Base-by-base conservation (phyloP, 2,113 vertebrate genomes). In the Protomyctophum bolini region DNA sequence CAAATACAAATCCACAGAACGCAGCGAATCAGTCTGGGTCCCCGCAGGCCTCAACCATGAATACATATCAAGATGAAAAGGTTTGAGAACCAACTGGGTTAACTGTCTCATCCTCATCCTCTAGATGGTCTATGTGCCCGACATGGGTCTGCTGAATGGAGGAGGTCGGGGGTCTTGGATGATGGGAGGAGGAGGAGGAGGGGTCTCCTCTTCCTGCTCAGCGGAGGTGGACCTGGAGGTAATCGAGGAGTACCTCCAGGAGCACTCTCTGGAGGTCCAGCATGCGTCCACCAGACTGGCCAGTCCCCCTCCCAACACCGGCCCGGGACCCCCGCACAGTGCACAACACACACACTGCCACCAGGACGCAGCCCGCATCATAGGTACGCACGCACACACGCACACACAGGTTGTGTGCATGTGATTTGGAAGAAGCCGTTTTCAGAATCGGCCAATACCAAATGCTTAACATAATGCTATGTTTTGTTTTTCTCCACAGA, bases 161-260 rank as follows among this genome's bases (percentile, higher is more conserved):
- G 61, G 64, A 8, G 12, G 11, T 9, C 73, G 79, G 0, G 79
- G 64, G 3, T 8, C 63, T 58, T 91, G 90, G 90, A 33, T 33
- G 33, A 33, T 62, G 50, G 62, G 51, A 12, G 51, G 33, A 9
- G 41, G 57, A 6, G 80, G 70, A 6, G 78, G 68, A 68, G 79
- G 4, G 12, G 71, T 65, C 8, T 63, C 82, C 29, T 70, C 65
- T 10, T 80, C 90, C 0, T 75, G 90, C 6, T 87, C 75, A 14
- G 79, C 85, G 0, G 91, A 92, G 72, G 83, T 94, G 48, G 93
- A 94, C 67, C 86, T 94, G 71, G 93, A 94, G 52, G 90, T 94
- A 59, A 94, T 94, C 0, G 93, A 94, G 77, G 93, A 94, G 74
- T 94, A 93, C 73, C 87, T 94, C 54, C 90, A 93, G 83, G 93